Evolutionary conservation across 2,888 invertebrate species (phyloP), one percentile per base, ranked within the genome.

Genomic region (Charanyca ferruginea): DNA sequence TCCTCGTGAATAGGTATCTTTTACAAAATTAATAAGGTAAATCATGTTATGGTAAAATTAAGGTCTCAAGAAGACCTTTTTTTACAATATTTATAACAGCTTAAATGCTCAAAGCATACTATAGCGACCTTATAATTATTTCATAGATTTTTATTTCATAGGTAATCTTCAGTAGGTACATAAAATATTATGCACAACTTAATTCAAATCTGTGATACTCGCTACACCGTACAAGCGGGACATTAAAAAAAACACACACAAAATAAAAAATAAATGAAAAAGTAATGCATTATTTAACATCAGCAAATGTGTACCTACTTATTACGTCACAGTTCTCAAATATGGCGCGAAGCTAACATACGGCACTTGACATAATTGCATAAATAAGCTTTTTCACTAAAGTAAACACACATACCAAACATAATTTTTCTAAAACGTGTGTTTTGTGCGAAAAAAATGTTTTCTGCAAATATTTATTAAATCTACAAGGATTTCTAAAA

Each of bases 261-360:
- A 47, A 41, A 7, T 55, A 55, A 41, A 62, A 47, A 45, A 58
- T 57, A 45, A 35, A 45, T 35, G 20, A 52, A 79, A 78, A 61
- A 62, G 45, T 65, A 57, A 58, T 60, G 62, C 49, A 60, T 73
- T 70, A 59, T 79, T 78, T 77, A 53, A 49, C 53, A 59, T 44
- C 9, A n/a, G n/a, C 58, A 64, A 66, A 66, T 62, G 25, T 64
- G 57, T 62, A 32, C 41, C 13, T 41, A 62, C 42, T 25, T 25
- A 20, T 58, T 51, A 72, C 61, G 73, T 66, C 58, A 63, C 58
- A 35, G 6, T 45, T 22, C 54, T 64, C 52, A 78, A 80, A 77
- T 61, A 80, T 20, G 32, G 44, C 51, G 20, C 16, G 18, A 13
- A 32, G 57, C 55, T 68, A 16, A 44, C 63, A 58, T 49, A 48